Conservation (phyloP, 2,797 vertebrate species). For the Geotrypetes seraphini region DNA sequence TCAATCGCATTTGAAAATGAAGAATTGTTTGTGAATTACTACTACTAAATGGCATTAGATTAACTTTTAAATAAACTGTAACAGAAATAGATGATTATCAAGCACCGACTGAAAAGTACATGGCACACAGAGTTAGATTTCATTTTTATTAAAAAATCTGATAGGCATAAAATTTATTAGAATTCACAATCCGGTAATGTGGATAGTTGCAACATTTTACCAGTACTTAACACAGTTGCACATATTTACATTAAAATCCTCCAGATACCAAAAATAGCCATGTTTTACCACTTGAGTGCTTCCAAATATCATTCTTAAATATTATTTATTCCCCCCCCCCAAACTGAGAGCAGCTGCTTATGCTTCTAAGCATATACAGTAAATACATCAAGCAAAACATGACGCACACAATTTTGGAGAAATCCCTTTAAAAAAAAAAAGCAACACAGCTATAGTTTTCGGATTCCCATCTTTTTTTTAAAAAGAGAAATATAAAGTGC, state of each 20-base stretch:
- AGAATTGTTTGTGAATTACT: too few species aligned
- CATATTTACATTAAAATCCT: constrained; percentile 65
- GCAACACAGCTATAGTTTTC: constrained; percentile 17
- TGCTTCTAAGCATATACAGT: constrained; percentile 34
- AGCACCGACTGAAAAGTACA: too few species aligned
- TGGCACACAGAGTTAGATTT: constrained; percentile 14
- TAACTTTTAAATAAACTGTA: too few species aligned
- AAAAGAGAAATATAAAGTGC: constrained; percentile 77
- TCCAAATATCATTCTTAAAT: constrained; percentile 41
- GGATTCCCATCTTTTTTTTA: constrained; percentile 40
- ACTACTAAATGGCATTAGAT: too few species aligned
- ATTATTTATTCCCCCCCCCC: constrained; percentile 14
- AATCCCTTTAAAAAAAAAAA: constrained; percentile 53
- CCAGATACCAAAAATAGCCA: constrained; percentile 74
- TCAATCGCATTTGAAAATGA: too few species aligned
- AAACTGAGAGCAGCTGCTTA: constrained; percentile 31
- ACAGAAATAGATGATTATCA: too few species aligned
- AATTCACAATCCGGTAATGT: constrained; percentile 60
- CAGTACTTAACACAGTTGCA: constrained; percentile 57
- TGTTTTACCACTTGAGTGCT: constrained; percentile 49
- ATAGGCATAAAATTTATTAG: constrained; percentile 65
- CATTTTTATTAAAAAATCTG: constrained; percentile 64
- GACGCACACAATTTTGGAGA: constrained; percentile 43
- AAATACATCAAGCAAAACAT: constrained; percentile 40
- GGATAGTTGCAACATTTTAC: constrained; percentile 61